Base-by-base conservation (phyloP, 2,888 invertebrate genomes). In the Trachelus iudaicus region DNA sequence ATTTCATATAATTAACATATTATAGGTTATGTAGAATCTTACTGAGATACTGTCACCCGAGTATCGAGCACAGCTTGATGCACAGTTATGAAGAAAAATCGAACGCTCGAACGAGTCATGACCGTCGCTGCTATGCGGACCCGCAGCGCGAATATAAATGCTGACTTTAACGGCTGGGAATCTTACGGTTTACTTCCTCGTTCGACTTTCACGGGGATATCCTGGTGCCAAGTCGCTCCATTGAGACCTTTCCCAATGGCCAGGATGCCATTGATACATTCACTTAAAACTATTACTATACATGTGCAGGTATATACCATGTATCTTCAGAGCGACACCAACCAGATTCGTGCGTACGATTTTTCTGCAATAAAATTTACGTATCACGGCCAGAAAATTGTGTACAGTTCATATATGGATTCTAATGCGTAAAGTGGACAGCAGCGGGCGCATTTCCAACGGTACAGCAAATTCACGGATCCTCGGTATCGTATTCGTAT, bases 171-270 rank as follows among this genome's bases (percentile, higher is more conserved):
- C 71, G 71, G 33, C 15, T 31, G 9, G 71, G 71, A 71, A 71
- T 71, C 71, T 9, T 34, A 15, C 71, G 71, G 71, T 71, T 31
- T 23, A 31, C 71, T 31, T 31, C 33, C 71, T 71, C 12, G 71
- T 34, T 31, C 33, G 71, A 71, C 71, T 71, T 71, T 71, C 71
- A 33, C 71, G 71, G 12, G 71, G 71, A 71, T 71, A 71, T 71
- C 71, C 71, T 31, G 71, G 31, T 71, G 23, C 56, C 23, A 1
- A 56, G 56, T 15, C 23, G 9, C 56, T 56, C 23, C 56, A 56
- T 56, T 56, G 56, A 56, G 56, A 56, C 2, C 56, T 56, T 56
- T 40, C 30, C 71, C 15, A 33, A 40, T 12, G 75, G 30, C 56
- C 23, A 1, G 33, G 35, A 76, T 12, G 33, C 69, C 69, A 76